Evolutionary conservation across 2,888 invertebrate species (phyloP), one percentile per base, ranked within the genome.

Genomic region (Drosophila subsilvestris): DNA sequence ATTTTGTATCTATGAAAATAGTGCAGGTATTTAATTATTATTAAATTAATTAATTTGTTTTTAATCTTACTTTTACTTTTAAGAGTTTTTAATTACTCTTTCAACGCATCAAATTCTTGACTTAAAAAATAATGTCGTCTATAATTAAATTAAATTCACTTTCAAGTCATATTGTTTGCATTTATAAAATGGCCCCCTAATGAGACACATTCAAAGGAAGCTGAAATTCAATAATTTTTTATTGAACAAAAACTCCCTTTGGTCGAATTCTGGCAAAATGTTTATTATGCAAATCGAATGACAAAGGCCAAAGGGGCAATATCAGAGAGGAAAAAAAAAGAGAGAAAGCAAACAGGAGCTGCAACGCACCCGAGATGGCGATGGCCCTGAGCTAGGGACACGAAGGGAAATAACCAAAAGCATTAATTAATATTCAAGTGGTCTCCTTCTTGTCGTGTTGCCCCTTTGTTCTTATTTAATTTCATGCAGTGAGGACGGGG

Each of bases 371-470:
- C 51, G 7, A 44, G 1, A 37, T 32, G 37, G 37, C 14, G 1
- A 37, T 32, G 37, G 37, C 14, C 37, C 37, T 20, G 59, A 44
- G 45, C 20, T 12, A 32, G 47, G n/a, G 29, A 45, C 37, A 37
- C 37, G 20, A 9, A 17, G 29, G 42, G 53, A 44, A 37, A 65
- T 48, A 60, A 74, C 51, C 65, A 51, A 79, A 78, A 76, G 76
- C 75, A 84, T 81, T 85, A 85, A 85, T 84, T 85, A 85, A 85
- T 85, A 85, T 85, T 81, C 86, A 86, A 86, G 86, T 80, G 76
- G 60, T 67, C 63, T 69, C 48, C 66, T 67, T 32, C 43, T 51
- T 44, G 51, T 45, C 50, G 22, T 55, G 44, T 18, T 58, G 18
- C 51, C 32, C 25, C 51, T 37, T 63, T 70, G 50, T 73, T 74